These are phyloP conservation scores for Gymnocypris eckloni DNA, from an alignment of 2,797 vertebrate genomes.

Conservation along the genomic window DNA sequence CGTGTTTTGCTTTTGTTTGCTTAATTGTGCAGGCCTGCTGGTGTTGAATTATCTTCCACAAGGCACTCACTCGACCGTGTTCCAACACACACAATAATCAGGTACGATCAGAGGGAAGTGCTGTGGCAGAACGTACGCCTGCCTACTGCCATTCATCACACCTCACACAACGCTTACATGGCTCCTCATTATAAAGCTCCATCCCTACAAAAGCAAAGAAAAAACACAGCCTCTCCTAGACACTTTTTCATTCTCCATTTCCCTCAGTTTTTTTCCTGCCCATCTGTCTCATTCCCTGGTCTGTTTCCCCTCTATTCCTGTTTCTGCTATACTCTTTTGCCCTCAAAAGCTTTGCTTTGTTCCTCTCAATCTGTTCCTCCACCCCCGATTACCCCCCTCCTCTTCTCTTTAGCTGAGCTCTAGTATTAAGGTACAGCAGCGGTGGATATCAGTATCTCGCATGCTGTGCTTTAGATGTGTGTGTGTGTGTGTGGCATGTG, in stretches of 20 bases:
- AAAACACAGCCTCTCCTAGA: conserved; percentile 36
- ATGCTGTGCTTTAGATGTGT: conserved; percentile 39
- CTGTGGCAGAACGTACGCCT: conserved; percentile 35
- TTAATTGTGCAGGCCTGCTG: conserved; percentile 45
- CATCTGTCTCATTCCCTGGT: conserved; percentile 31
- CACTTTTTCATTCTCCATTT: conserved; percentile 36
- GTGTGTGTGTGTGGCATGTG: conserved; percentile 42
- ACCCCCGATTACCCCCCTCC: conserved; percentile 26
- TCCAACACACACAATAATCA: conserved; percentile 44
- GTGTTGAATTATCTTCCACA: conserved; percentile 28
- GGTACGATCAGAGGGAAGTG: conserved; percentile 51
- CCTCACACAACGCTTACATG: conserved; percentile 44
- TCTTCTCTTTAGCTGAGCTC: conserved; percentile 46
- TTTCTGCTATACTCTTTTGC: conserved; percentile 25
- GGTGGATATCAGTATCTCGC: conserved; percentile 34
- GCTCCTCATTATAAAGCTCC: conserved; percentile 52
- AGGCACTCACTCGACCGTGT: not conserved
- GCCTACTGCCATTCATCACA: conserved; percentile 43
- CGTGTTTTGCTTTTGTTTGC: conserved; percentile 46
- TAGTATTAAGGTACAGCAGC: conserved; percentile 42
- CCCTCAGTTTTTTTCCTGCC: conserved; percentile 6
- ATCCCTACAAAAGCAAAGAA: conserved; percentile 36
- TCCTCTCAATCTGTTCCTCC: conserved; percentile 45
- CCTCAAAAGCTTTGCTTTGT: conserved; percentile 40
- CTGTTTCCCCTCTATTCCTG: conserved; percentile 20